Base-by-base conservation (phyloP, 2,888 invertebrate genomes). In the Sinodicranocentrus sp. region DNA sequence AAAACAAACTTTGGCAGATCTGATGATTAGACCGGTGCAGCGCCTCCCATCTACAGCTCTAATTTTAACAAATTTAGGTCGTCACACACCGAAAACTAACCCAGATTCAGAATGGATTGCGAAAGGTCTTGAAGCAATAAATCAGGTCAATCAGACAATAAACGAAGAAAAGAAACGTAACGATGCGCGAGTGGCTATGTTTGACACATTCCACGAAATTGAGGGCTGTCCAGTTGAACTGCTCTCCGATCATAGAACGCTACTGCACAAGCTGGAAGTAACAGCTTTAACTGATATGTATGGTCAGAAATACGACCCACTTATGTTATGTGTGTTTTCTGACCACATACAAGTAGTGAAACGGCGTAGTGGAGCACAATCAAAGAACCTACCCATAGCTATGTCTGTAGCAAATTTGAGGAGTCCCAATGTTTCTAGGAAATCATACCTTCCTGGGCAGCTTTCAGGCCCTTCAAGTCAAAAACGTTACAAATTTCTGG, bases 81-180 rank as follows among this genome's bases (percentile, higher is more conserved):
- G 98, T 91, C 95, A 97, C 91, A 98, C 99, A 48, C 93, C 93
- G 89, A 95, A 95, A 91, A 94, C 92, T 89, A 97, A 97, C 92
- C 94, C 95, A n/a, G 98, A 98, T 92, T 80, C 78, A 6, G 87
- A 88, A 48, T 89, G 89, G 89, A 85, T 88, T 10, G 54, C 84
- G 2, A 86, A 84, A 79, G 89, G 87, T 8, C 75, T 86, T 5
- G 86, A 87, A 61, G 88, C 87, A 19, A 86, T 88, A 54, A 87
- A 87, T 71, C 84, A 86, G 75, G 97, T 98, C 54, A 96, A 97
- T 95, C 95, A 95, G 89, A 96, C 97, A 90, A 98, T 99, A 89
- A 99, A 99, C 91, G 98, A 99, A 92, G 98, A 98, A 91, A 98
- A 98, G 91, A 93, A 98, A 89, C 96, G 96, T 92, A 97, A 98